Base-by-base conservation (phyloP, 2,888 invertebrate genomes). In the Acanthacorydalis orientalis region DNA sequence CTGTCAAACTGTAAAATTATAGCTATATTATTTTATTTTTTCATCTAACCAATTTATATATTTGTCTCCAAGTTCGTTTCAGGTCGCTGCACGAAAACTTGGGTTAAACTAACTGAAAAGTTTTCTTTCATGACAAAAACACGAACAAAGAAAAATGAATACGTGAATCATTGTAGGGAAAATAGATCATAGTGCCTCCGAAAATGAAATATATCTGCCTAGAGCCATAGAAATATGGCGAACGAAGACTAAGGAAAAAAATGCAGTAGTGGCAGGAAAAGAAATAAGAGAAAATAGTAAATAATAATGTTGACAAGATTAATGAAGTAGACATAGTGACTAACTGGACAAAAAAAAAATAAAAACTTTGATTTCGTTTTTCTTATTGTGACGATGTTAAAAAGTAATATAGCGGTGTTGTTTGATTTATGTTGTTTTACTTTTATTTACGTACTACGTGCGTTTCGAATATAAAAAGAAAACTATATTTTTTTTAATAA, bases 91-190 rank as follows among this genome's bases (percentile, higher is more conserved):
- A 37, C 37, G 37, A 37, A 23, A 37, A 37, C 37, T 37, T 35
- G 12, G 12, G n/a, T 35, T 37, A 37, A 37, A 37, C 37, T 37
- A 37, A 37, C 37, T 37, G 14, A 31, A 42, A 42, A 42, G 11
- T 42, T 42, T 42, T 42, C 14, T 15, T 42, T 16, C 31, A 12
- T 23, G 31, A 42, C 42, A 42, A 42, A 42, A 42, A 42, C 42
- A 42, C 31, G 42, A 42, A 42, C 42, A 42, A 42, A 42, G 42
- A 42, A 42, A 42, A 42, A 42, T 42, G n/a, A n/a, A 42, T 42
- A 38, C 15, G 39, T 42, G 42, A 42, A 42, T 16, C 42, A 42
- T 15, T 42, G 16, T 31, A 31, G 16, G 23, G 31, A 42, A 31
- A 42, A 42, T 42, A 42, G 16, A 31, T 42, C 42, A 42, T 37